Evolutionary conservation across 2,797 vertebrate species (phyloP).

Genomic region (Pogonophryne albipinna): DNA sequence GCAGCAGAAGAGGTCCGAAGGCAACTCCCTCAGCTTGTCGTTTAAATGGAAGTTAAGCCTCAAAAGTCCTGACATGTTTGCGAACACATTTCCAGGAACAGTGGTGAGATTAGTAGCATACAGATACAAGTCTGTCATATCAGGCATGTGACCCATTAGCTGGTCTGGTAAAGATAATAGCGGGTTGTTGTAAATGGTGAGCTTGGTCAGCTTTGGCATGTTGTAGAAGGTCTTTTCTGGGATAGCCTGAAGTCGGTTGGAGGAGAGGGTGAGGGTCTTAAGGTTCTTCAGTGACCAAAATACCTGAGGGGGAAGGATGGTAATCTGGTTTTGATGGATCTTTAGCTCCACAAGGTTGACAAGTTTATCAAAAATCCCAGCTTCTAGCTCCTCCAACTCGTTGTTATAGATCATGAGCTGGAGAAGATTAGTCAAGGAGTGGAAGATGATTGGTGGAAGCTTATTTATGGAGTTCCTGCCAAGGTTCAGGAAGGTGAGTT

Average conservation of each 20-base stretch:
- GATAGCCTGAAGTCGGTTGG: conserved; percentile 84
- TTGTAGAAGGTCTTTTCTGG: conserved; percentile 87
- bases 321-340: conserved; percentile 85
- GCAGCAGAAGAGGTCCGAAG: conserved; percentile 84
- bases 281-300: conserved; percentile 87
- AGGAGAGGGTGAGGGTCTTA: conserved; percentile 80
- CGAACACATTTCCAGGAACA: conserved; percentile 88
- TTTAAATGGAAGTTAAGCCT: conserved; percentile 85
- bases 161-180: conserved; percentile 85
- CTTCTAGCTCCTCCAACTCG: conserved; percentile 79
- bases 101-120: conserved; percentile 87
- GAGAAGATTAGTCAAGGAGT: conserved; percentile 79
- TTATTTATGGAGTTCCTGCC: conserved; percentile 84
- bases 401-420: conserved; percentile 85
- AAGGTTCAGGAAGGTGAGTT: conserved; percentile 85
- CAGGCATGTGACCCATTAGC: conserved; percentile 88
- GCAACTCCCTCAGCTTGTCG: conserved; percentile 80
- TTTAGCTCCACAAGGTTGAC: conserved; percentile 81
- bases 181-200: conserved; percentile 90
- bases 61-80: conserved; percentile 88
- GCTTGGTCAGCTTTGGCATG: conserved; percentile 77
- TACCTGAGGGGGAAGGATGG: conserved; percentile 78
- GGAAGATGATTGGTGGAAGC: conserved; percentile 84
- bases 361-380: conserved; percentile 82
- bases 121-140: conserved; percentile 86